Evolutionary conservation across 2,113 vertebrate genomes (phyloP).

Genomic region (Todiramphus chloris): DNA sequence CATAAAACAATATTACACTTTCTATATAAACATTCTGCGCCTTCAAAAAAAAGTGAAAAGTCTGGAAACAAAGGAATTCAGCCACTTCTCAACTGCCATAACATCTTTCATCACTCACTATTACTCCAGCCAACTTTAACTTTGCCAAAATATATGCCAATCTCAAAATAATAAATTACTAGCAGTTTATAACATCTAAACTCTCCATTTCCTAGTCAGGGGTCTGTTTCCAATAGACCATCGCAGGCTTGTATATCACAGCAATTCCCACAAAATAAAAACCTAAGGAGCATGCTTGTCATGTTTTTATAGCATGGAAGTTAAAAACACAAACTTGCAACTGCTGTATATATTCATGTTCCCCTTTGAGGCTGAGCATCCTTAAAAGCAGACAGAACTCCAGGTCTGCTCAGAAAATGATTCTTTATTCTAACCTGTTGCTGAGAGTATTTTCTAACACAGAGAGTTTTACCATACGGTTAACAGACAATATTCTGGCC

Average conservation of each 20-base stretch:
- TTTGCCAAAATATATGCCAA: slow-evolving; percentile 57
- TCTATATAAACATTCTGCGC: slow-evolving; percentile 35
- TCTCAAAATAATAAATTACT: slow-evolving; percentile 59
- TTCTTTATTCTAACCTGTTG: not conserved
- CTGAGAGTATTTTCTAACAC: not conserved
- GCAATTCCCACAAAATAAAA: slow-evolving; percentile 10
- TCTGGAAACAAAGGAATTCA: slow-evolving; percentile 59
- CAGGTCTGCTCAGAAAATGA: not conserved
- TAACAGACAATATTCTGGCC: not conserved
- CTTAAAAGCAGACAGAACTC: not conserved
- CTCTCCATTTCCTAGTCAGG: slow-evolving; percentile 25
- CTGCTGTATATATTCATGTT: not conserved
- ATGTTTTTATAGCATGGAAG: not conserved
- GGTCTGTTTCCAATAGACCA: slow-evolving; percentile 33
- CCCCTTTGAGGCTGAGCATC: not conserved
- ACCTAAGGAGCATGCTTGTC: not conserved
- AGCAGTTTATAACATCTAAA: slow-evolving; percentile 20
- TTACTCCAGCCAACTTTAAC: slow-evolving; percentile 35
- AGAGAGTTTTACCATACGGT: not conserved
- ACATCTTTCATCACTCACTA: slow-evolving; percentile 58
- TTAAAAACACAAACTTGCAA: not conserved
- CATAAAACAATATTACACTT: slow-evolving; percentile 57
- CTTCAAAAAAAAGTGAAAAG: slow-evolving; percentile 34
- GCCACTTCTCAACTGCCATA: slow-evolving; percentile 29
- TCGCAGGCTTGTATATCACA: not conserved